Percentiles rank a stretch among this genome's conserved stretches.
These are phyloP conservation scores for Propithecus deckenii DNA, from an alignment of 2,797 vertebrate genomes.

Conservation along the genomic window DNA sequence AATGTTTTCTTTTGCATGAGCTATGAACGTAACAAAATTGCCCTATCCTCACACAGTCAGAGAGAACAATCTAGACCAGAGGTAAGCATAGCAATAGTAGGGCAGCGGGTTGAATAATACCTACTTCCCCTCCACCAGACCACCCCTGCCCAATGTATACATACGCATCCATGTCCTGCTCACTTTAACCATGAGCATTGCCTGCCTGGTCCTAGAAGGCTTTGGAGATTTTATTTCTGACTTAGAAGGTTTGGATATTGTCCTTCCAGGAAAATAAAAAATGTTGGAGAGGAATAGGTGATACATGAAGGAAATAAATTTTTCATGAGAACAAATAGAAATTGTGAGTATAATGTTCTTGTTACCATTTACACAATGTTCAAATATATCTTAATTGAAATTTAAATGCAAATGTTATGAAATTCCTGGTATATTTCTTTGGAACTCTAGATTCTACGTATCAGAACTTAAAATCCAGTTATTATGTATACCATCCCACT, in stretches of 20 bases:
- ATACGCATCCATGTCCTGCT: background rate
- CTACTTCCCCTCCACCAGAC: background rate
- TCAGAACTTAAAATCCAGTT: background rate
- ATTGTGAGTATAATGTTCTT: background rate
- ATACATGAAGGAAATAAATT: background rate
- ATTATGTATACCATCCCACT: background rate
- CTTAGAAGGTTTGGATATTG: background rate
- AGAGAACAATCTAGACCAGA: background rate
- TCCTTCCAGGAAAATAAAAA: background rate
- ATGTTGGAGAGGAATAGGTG: background rate
- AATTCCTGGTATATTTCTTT: background rate
- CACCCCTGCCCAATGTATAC: accelerated
- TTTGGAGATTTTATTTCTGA: background rate
- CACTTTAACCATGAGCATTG: background rate
- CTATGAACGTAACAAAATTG: background rate
- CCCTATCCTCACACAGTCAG: background rate
- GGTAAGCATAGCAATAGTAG: background rate
- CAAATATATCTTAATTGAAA: background rate
- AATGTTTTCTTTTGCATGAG: background rate
- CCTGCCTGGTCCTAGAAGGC: background rate
- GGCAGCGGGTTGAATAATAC: accelerated
- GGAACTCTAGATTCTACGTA: background rate
- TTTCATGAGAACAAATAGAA: background rate
- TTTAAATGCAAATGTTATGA: background rate
- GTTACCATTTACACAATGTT: background rate